These are phyloP conservation scores for Drosophila ercepeae DNA, from an alignment of 1,140 invertebrate species.

Conservation along the genomic window DNA sequence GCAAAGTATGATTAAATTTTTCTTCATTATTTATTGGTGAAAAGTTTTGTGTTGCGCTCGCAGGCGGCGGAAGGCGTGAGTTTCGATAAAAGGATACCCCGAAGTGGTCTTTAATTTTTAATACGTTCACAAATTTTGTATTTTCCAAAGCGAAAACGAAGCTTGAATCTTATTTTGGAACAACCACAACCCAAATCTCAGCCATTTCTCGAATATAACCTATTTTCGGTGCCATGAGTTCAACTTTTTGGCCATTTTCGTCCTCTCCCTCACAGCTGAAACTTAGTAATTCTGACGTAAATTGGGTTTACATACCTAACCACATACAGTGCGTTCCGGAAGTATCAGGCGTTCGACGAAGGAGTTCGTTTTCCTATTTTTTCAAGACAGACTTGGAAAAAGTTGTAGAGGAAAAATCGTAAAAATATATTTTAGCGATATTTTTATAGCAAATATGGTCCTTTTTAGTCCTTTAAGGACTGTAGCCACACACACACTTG, in stretches of 20 bases:
- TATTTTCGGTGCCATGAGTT: background rate
- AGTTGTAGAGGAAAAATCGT: no score
- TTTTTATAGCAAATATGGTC: background rate
- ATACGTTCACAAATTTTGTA: slow-evolving; percentile 14
- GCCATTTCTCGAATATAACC: slow-evolving; percentile 29
- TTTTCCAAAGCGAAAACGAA: slow-evolving; percentile 1
- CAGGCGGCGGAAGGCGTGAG: slow-evolving; percentile 9
- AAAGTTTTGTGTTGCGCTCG: slow-evolving; percentile 27
- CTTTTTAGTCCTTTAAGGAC: background rate
- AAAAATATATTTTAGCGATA: background rate
- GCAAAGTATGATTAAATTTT: slow-evolving; percentile 55
- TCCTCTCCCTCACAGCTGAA: slow-evolving; percentile 22
- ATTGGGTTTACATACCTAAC: slow-evolving; percentile 53
- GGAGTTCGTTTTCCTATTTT: background rate
- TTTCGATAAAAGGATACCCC: slow-evolving; percentile 49
- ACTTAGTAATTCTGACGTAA: slow-evolving; percentile 58
- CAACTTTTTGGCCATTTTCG: slow-evolving; percentile 18
- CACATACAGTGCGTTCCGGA: slow-evolving; percentile 2
- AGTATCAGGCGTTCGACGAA: background rate
- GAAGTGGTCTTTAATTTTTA: slow-evolving; percentile 61
- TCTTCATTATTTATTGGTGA: slow-evolving; percentile 64
- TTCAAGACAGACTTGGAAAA: no score
- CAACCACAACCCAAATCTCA: slow-evolving; percentile 21
- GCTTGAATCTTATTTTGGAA: background rate
- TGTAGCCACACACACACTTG: slow-evolving; percentile 12